These are phyloP conservation scores for Aphelenchoides fujianensis DNA, from an alignment of 1,140 invertebrate species.

Conservation along the genomic window DNA sequence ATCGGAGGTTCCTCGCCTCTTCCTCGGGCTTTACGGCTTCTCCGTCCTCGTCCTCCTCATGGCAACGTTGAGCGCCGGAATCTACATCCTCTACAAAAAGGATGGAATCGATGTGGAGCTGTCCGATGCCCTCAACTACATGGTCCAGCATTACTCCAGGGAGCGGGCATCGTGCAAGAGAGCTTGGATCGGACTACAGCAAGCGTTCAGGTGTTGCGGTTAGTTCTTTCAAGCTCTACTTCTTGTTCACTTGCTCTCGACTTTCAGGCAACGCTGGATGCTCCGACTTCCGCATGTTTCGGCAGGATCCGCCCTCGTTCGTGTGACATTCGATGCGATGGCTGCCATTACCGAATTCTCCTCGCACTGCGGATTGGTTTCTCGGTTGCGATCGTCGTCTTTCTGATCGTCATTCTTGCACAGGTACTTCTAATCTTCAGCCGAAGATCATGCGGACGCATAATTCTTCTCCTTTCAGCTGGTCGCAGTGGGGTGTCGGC, in stretches of 20 bases:
- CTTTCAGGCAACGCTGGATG: conserved; percentile 59
- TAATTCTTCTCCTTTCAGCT: conserved; percentile 14
- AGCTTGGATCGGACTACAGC: conserved; percentile 55
- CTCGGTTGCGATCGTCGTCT: conserved; percentile 50
- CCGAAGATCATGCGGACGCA: neutral
- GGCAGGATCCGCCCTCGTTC: conserved; percentile 58
- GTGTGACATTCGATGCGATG: conserved; percentile 61
- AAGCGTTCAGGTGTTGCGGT: conserved; percentile 61
- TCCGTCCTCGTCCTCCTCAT: conserved; percentile 51
- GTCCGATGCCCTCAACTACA: conserved; percentile 60
- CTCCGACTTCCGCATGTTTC: conserved; percentile 60
- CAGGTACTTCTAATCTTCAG: no score
- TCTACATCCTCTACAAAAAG: conserved; percentile 58
- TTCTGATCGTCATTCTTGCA: conserved; percentile 45
- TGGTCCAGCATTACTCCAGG: conserved; percentile 62
- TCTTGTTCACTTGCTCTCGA: no score
- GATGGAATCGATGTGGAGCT: conserved; percentile 61
- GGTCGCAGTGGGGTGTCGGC: conserved; percentile 13
- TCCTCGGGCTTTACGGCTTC: conserved; percentile 52
- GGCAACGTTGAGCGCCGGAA: conserved; percentile 50
- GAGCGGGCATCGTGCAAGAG: conserved; percentile 57
- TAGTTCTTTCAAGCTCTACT: conserved; percentile 11
- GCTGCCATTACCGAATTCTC: conserved; percentile 59
- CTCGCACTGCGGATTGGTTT: conserved; percentile 50
- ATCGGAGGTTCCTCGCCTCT: conserved; percentile 36